Evolutionary conservation across 2,888 invertebrate species (phyloP), one percentile per base, ranked within the genome.

Genomic region (Caradrina clavipalpis): DNA sequence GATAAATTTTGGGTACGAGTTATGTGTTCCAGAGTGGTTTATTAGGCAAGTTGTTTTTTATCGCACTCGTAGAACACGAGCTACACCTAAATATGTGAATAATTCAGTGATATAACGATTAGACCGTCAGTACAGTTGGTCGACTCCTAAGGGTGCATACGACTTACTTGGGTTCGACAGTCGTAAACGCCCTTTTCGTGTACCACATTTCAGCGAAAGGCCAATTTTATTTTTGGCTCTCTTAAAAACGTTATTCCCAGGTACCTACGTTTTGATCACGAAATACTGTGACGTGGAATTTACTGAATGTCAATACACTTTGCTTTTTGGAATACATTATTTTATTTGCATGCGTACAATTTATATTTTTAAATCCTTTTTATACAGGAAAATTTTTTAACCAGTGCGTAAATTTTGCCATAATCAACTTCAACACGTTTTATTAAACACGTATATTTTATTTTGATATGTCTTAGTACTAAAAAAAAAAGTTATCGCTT

Each of bases 131-230:
- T 54, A 42, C 42, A 42, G 11, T 35, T 8, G 8, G 35, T 7
- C 7, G 7, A 45, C 22, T 45, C 17, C 17, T 21, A n/a, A 13
- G 17, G 10, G 6, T 68, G 49, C 39, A 68, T 21, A 39, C 13
- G 8, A 19, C 17, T 59, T 35, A 57, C 22, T 31, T 17, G 22
- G n/a, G 31, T 45, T 22, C 67, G 21, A 50, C 39, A 39, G 0
- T 21, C 15, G 7, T 50, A 13, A 56, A 68, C 55, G 42, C 39
- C 42, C 31, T 69, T 69, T 56, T n/a, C 31, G 13, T 69, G 55
- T 68, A 56, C 49, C 15, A 13, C 1, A 11, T 50, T 42, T 31
- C 7, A 51, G 21, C 1, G 39, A 21, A 47, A 67, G n/a, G 54
- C 15, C 13, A 22, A 17, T 2, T 19, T 21, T 55, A 68, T 55